Percentiles rank a stretch among this genome's conserved stretches.
These are phyloP conservation scores for Pelochelys cantorii DNA, from an alignment of 2,797 vertebrate species.

Conservation along the genomic window DNA sequence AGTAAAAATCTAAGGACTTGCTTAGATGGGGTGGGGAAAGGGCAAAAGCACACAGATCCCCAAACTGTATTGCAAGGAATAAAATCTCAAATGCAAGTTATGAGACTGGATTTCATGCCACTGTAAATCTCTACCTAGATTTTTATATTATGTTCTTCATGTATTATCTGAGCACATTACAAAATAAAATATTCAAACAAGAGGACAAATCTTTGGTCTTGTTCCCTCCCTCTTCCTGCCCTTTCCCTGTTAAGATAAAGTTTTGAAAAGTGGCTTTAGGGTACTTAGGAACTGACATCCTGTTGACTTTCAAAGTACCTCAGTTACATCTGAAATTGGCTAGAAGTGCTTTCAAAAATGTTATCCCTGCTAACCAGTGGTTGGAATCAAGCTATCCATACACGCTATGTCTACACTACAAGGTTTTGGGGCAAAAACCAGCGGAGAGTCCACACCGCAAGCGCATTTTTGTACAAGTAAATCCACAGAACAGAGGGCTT, in stretches of 20 bases:
- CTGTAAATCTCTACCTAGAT: background rate
- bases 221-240: background rate
- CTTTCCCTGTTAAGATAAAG: background rate
- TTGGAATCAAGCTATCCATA: background rate
- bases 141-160: background rate
- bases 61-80: background rate
- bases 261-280: background rate
- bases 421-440: too few species aligned
- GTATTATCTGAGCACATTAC: background rate
- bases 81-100: background rate
- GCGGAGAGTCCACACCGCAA: too few species aligned
- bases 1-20: background rate
- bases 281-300: background rate
- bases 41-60: background rate
- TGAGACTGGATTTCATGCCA: background rate
- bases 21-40: background rate
- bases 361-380: background rate
- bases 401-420: too few species aligned
- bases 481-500: too few species aligned
- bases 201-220: background rate
- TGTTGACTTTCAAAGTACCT: background rate
- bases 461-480: too few species aligned
- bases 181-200: background rate
- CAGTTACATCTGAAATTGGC: background rate
- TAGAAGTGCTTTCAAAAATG: background rate